Conservation (phyloP, 2,888 invertebrate species). For the Melitaea athalia region DNA sequence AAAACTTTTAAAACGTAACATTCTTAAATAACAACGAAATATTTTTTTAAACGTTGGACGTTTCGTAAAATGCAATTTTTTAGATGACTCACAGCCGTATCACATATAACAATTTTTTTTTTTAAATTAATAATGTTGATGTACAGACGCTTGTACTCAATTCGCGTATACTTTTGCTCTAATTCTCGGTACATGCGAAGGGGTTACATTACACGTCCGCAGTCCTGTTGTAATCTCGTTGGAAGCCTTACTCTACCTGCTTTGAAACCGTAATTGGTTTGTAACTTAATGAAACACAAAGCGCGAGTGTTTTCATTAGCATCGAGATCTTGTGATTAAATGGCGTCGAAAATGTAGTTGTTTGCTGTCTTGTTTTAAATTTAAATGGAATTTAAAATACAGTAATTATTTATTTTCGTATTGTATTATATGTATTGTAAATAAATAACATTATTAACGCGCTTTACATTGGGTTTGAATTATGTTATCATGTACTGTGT, state of each 20-base stretch:
- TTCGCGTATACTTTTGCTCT: not conserved
- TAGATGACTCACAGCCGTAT: too few relatives aligned
- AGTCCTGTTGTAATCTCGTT: conserved; percentile 28
- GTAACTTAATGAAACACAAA: conserved; percentile 35
- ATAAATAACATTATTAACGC: too few relatives aligned
- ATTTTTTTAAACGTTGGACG: too few relatives aligned
- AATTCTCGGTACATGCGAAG: conserved; percentile 13
- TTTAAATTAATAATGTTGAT: not conserved
- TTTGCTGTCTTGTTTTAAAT: not conserved
- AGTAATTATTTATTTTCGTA: too few relatives aligned
- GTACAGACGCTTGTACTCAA: not conserved
- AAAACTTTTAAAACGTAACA: too few relatives aligned
- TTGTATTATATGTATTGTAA: too few relatives aligned
- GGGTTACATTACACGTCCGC: conserved; percentile 26
- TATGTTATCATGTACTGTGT: too few relatives aligned
- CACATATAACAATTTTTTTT: too few relatives aligned
- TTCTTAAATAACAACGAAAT: too few relatives aligned
- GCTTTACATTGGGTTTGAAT: too few relatives aligned
- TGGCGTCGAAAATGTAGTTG: conserved; percentile 8
- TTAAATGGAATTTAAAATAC: not conserved
- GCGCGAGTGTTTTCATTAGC: conserved; percentile 29
- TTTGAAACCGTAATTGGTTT: conserved; percentile 34
- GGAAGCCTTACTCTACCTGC: conserved; percentile 34
- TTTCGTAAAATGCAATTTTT: not conserved
- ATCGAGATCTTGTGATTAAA: conserved; percentile 21